phyloP scores from a whole-genome alignment of 1,140 invertebrate species.

The Globodera rostochiensis region DNA sequence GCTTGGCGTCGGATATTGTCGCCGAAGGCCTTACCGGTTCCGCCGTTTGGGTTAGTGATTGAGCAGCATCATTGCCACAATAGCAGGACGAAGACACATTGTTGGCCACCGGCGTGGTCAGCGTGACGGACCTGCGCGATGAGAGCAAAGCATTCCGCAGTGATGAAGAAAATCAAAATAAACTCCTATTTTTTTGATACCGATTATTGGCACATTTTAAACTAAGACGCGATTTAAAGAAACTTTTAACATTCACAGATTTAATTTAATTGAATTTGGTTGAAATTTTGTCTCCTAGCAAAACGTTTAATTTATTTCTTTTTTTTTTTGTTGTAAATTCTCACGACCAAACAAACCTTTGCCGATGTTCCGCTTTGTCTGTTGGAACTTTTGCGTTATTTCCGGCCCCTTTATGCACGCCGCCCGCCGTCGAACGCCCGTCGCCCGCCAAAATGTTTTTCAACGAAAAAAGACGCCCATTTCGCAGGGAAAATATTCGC shows the following conservation, averaged over 20 bases:
- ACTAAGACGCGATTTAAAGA: too few relatives aligned
- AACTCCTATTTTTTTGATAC: too few relatives aligned
- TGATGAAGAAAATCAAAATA: too few relatives aligned
- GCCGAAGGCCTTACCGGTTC: background rate
- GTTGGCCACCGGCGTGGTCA: slow-evolving; percentile 4
- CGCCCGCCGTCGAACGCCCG: slow-evolving; percentile 7
- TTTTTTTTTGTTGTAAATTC: too few relatives aligned
- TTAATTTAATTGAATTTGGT: too few relatives aligned
- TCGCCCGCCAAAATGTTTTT: background rate
- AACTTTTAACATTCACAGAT: too few relatives aligned
- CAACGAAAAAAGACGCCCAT: slow-evolving; percentile 42
- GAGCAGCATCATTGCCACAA: background rate
- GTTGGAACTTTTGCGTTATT: background rate
- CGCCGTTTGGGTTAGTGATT: background rate
- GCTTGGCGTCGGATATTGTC: background rate
- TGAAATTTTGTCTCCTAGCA: too few relatives aligned
- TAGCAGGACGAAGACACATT: background rate
- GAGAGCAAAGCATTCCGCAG: too few relatives aligned
- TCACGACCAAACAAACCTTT: background rate
- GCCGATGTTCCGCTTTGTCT: background rate
- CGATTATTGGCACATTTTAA: too few relatives aligned
- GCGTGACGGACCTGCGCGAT: background rate
- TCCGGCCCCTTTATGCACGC: background rate
- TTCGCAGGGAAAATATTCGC: slow-evolving; percentile 20
- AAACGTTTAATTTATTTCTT: too few relatives aligned